Evolutionary conservation across 2,888 invertebrate genomes (phyloP), one percentile per base, ranked within the genome.

Genomic region (Protodeltote pygarga): DNA sequence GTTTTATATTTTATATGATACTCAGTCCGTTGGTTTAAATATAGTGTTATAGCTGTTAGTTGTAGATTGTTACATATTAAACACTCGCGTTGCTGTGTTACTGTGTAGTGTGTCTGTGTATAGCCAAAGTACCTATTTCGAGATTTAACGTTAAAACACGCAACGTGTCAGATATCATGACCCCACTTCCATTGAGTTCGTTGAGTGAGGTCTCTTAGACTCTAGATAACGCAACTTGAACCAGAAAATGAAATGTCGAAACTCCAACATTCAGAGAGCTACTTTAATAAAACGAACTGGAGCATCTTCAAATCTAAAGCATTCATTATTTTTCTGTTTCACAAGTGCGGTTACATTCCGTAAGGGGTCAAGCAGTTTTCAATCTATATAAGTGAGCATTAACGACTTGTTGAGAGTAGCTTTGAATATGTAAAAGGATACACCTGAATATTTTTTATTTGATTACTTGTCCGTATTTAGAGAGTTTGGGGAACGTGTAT

Each of bases 271-370:
- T 25, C 21, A 37, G 62, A 65, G 66, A 60, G 70, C 65, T 69
- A 69, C 77, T 79, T 69, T 71, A 44, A 57, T 53, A 61, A 66
- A 66, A 68, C 60, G 66, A 71, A 65, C 65, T 66, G 68, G 61
- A 78, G 74, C 58, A 52, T 60, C 68, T 73, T 70, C 66, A 65
- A 69, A 66, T 69, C 67, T 74, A 71, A 63, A 71, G 68, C 69
- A 71, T 69, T 76, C 69, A 71, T 76, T 67, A 67, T 65, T 77
- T 74, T 73, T 73, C 50, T 66, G 62, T 71, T 73, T 67, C 54
- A 50, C 50, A 63, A 73, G 73, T 65, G 69, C 64, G 58, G 63
- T 67, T 51, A 61, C 60, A 67, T 68, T 66, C 64, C 42, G 42
- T 52, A 39, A 57, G 54, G 38, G 40, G 70, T 69, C 73, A 75